Conservation (phyloP, 2,113 vertebrate genomes). For the Phyllopteryx taeniolatus region DNA sequence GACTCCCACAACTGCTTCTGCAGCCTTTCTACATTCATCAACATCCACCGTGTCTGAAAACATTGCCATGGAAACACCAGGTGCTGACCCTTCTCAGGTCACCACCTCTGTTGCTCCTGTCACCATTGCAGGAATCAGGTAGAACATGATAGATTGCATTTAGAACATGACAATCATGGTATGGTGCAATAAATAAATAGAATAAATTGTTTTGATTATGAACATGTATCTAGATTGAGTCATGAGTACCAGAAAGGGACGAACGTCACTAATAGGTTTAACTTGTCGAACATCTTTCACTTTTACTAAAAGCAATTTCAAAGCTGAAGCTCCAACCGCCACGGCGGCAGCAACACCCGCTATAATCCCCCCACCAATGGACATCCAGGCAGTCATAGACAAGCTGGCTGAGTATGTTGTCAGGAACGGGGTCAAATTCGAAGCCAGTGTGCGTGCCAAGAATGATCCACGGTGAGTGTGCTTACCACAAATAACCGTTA, state of each 20-base stretch:
- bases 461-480: conserved; percentile 89
- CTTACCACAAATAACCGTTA: conserved; percentile 33
- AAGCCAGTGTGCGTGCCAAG: conserved; percentile 93
- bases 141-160: background rate
- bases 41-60: conserved; percentile 74
- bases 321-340: conserved; percentile 40
- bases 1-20: conserved; percentile 63
- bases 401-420: conserved; percentile 95
- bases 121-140: conserved; percentile 60
- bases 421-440: conserved; percentile 92
- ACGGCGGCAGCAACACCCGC: conserved; percentile 51
- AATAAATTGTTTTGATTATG: too few species aligned
- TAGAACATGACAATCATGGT: background rate
- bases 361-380: conserved; percentile 95
- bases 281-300: conserved; percentile 1
- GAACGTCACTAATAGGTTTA: background rate
- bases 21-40: conserved; percentile 70
- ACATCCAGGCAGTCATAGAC: conserved; percentile 97
- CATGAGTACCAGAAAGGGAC: background rate
- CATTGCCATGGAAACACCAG: conserved; percentile 37
- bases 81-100: conserved; percentile 54
- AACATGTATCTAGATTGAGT: background rate
- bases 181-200: background rate
- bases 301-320: conserved; percentile 33
- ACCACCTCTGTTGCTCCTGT: conserved; percentile 32